phyloP scores from a whole-genome alignment of 2,888 invertebrate species.

The Liposcelis brunnea region DNA sequence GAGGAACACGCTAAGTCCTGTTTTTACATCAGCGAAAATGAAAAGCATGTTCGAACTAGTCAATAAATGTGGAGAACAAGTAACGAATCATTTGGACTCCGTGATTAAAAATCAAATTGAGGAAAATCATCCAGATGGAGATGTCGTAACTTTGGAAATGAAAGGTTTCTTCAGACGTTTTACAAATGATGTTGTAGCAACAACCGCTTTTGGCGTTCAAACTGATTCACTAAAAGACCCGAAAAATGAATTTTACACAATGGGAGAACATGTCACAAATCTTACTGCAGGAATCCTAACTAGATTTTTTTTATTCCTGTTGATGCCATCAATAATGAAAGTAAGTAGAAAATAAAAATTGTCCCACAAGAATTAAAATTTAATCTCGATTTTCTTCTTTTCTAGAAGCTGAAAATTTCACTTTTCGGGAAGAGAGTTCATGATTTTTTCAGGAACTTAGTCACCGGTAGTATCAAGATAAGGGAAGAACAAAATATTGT shows the following conservation, averaged over 20 bases:
- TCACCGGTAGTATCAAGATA: too few species aligned
- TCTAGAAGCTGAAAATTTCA: too few species aligned
- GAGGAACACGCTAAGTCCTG: slow-evolving; percentile 17
- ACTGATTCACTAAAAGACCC: slow-evolving; percentile 15
- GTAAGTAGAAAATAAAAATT: not conserved
- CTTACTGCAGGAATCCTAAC: not conserved
- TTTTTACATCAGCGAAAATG: slow-evolving; percentile 18
- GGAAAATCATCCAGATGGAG: not conserved
- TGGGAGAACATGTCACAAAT: slow-evolving; percentile 11
- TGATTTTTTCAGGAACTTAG: too few species aligned
- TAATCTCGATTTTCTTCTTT: too few species aligned
- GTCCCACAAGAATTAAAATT: too few species aligned
- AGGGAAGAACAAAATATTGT: too few species aligned
- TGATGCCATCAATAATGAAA: slow-evolving; percentile 5
- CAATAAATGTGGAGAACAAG: slow-evolving; percentile 15
- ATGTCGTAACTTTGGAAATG: slow-evolving; percentile 11
- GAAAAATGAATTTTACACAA: slow-evolving; percentile 14
- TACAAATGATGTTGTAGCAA: slow-evolving; percentile 17
- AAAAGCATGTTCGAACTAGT: slow-evolving; percentile 16
- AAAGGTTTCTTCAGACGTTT: slow-evolving; percentile 15
- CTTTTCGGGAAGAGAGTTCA: too few species aligned
- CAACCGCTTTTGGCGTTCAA: slow-evolving; percentile 16
- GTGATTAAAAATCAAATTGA: slow-evolving; percentile 4
- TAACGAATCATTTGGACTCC: slow-evolving; percentile 14
- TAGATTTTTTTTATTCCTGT: not conserved